Evolutionary conservation across 2,113 vertebrate species (phyloP).

Genomic region (human): DNA sequence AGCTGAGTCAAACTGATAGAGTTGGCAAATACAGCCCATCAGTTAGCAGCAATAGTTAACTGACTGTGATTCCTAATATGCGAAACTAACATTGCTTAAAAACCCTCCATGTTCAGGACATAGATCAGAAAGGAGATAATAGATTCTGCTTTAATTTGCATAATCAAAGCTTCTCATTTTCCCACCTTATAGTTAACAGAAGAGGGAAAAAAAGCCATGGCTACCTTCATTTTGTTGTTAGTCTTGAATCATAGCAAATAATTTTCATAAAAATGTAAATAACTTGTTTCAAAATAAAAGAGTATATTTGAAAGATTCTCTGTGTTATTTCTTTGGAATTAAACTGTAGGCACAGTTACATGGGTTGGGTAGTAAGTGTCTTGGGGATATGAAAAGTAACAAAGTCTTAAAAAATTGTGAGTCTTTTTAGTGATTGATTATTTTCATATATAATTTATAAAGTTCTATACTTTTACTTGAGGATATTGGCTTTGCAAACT

Average conservation of each 20-base stretch:
- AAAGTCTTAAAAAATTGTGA: slow-evolving; percentile 40
- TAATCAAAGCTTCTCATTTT: slow-evolving; percentile 80
- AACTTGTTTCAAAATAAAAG: slow-evolving; percentile 70
- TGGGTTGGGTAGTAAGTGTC: slow-evolving; percentile 54
- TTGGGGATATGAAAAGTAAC: slow-evolving; percentile 58
- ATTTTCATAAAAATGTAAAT: slow-evolving; percentile 78
- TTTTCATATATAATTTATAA: slow-evolving; percentile 2
- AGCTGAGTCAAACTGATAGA: slow-evolving; percentile 89
- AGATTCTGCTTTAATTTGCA: slow-evolving; percentile 80
- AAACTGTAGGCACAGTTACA: slow-evolving; percentile 63
- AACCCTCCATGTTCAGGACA: slow-evolving; percentile 80
- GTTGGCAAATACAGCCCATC: slow-evolving; percentile 83
- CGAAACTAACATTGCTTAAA: slow-evolving; percentile 81
- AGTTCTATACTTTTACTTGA: neutral
- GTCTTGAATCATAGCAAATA: slow-evolving; percentile 71
- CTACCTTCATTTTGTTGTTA: slow-evolving; percentile 65
- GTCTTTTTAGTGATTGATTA: slow-evolving; percentile 48
- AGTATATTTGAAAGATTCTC: slow-evolving; percentile 67
- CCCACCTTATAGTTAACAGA: slow-evolving; percentile 44
- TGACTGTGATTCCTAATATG: slow-evolving; percentile 82
- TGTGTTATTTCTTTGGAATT: slow-evolving; percentile 74
- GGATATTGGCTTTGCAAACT: neutral
- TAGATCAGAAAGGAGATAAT: slow-evolving; percentile 82
- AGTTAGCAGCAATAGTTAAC: slow-evolving; percentile 85
- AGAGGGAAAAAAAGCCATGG: slow-evolving; percentile 51